Percentiles rank a stretch among this genome's conserved stretches.
phyloP scores from a whole-genome alignment of 2,113 vertebrate genomes.

The Alouatta palliata region DNA sequence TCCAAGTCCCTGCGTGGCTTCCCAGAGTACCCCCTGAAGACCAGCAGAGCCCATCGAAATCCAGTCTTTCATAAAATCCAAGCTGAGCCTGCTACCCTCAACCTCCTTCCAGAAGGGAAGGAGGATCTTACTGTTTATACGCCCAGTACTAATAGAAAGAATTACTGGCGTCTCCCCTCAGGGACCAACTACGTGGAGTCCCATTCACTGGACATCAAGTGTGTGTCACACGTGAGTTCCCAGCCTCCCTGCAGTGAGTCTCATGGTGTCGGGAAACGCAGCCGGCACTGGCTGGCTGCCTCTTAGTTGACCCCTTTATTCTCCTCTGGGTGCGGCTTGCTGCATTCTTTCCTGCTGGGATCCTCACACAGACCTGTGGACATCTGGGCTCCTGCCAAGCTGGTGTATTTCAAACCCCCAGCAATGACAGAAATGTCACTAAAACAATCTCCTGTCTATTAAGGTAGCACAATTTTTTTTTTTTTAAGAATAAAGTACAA shows the following conservation, averaged over 20 bases:
- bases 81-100: neutral
- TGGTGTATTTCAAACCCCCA: slow-evolving; percentile 15
- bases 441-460: slow-evolving; percentile 45
- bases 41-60: neutral
- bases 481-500: slow-evolving; percentile 25
- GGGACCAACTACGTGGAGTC: neutral
- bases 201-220: neutral
- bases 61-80: neutral
- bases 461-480: neutral
- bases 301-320: neutral
- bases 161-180: neutral
- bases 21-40: neutral
- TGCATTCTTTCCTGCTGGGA: neutral
- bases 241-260: neutral
- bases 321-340: neutral
- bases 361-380: neutral
- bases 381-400: neutral
- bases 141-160: neutral
- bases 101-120: neutral
- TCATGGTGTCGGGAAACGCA: neutral
- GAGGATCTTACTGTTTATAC: neutral
- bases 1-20: neutral
- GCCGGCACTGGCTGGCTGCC: accelerated
- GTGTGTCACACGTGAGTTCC: accelerated
- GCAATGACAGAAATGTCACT: slow-evolving; percentile 45